Percentiles rank a stretch among this genome's conserved stretches.
Evolutionary conservation across 2,113 vertebrate genomes (phyloP).

Genomic region (Origma solitaria): DNA sequence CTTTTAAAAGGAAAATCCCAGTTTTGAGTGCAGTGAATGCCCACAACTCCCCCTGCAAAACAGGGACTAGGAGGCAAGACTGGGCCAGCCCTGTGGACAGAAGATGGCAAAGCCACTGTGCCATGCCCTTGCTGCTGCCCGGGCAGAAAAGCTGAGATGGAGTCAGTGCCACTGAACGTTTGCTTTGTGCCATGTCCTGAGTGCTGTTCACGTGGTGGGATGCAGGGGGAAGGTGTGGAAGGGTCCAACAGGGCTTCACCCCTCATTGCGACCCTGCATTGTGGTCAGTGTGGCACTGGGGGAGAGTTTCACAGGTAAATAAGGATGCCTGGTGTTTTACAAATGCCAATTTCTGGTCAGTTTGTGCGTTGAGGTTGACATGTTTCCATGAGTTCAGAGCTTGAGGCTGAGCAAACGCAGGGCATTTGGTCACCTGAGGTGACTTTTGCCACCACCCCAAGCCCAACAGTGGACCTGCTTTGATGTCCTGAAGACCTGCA

Average conservation of each 20-base stretch:
- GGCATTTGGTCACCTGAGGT: not conserved
- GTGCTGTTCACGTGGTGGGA: fast-evolving
- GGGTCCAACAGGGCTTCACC: fast-evolving
- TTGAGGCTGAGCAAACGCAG: not conserved
- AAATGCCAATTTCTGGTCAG: fast-evolving
- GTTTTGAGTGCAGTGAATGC: not conserved
- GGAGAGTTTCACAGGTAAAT: not conserved
- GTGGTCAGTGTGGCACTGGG: not conserved
- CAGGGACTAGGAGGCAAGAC: not conserved
- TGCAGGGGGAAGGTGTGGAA: fast-evolving
- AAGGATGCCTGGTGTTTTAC: too few species aligned
- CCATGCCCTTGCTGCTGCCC: not conserved
- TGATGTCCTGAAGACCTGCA: not conserved
- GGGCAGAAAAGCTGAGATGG: not conserved
- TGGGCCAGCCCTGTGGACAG: not conserved
- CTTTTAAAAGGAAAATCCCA: not conserved
- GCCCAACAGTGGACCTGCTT: not conserved
- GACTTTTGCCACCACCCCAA: not conserved
- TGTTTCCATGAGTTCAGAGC: not conserved
- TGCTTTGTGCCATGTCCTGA: fast-evolving
- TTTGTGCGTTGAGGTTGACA: not conserved
- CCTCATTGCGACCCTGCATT: fast-evolving
- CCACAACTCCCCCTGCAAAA: not conserved
- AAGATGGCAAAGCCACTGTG: not conserved
- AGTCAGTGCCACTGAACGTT: fast-evolving